Conservation (phyloP, 2,113 vertebrate species). For the Sturnira hondurensis region DNA sequence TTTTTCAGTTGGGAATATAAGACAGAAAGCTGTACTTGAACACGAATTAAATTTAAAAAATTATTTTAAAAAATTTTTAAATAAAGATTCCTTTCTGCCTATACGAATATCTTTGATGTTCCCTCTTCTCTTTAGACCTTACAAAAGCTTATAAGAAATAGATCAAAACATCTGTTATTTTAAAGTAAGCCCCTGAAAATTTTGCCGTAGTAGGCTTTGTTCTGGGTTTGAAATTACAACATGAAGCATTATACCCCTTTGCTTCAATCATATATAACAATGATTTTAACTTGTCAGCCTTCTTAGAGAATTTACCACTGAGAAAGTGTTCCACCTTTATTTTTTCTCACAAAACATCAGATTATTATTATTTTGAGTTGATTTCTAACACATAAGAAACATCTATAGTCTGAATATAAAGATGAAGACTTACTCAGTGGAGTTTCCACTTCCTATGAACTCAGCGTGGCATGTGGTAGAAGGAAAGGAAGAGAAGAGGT, state of each 20-base stretch:
- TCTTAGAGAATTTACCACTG: neutral
- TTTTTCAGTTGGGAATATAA: too few species aligned
- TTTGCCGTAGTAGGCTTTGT: neutral
- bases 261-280: neutral
- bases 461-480: neutral
- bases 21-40: too few species aligned
- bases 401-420: neutral
- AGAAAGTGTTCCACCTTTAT: neutral
- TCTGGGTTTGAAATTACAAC: neutral
- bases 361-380: conserved; percentile 2
- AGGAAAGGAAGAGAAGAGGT: neutral
- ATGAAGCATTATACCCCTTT: neutral
- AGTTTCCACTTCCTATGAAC: neutral
- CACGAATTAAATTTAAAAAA: too few species aligned
- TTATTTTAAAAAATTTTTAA: too few species aligned
- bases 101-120: neutral
- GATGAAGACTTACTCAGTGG: neutral
- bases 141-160: neutral
- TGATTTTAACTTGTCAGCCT: neutral
- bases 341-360: neutral
- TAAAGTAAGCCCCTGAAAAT: neutral
- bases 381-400: neutral
- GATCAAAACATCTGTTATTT: neutral
- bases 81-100: neutral
- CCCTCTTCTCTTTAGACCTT: neutral